Evolutionary conservation across 2,113 vertebrate species (phyloP), one percentile per base, ranked within the genome.

Genomic region (Podilymbus podiceps): DNA sequence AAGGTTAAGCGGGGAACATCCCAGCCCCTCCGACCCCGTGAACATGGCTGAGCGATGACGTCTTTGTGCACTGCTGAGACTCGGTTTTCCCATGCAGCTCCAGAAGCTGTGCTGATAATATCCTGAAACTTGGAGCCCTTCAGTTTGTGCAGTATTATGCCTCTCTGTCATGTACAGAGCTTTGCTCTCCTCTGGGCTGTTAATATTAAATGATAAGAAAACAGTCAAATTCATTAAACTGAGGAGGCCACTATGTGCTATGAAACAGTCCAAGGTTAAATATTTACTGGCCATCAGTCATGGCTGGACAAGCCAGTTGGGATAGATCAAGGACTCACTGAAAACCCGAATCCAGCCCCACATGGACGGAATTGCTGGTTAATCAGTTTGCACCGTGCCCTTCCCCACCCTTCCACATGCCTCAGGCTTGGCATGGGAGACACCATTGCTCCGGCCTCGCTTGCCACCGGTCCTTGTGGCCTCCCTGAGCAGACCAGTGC

Each of bases 171-270:
- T 28, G 44, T n/a, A 42, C 66, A 87, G 56, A 90, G 62, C 79
- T 9, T 52, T 93, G 80, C 31, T 10, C n/a, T n/a, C 6, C 21
- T 77, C 66, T 80, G 42, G 47, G 60, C 79, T 88, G 91, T 97
- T 95, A 95, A 91, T 96, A 89, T 91, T 97, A 92, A 91, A 91
- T 56, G 8, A 50, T 76, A 84, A 72, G 69, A 94, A 93, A 96
- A 92, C 83, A 85, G 72, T 17, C 52, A 25, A 44, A 86, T 81
- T 82, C 86, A 71, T 92, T 72, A 75, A 63, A 69, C 33, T 68
- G 64, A 83, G 72, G 79, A 71, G 62, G 85, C 38, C 46, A 3
- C 69, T 67, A 1, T 27, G 58, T 88, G n/a, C 58, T 86, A 31
- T 47, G 64, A 69, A 94, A 67, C 50, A 81, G 49, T 31, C 46